Evolutionary conservation across 2,888 invertebrate genomes (phyloP).

Genomic region (Stenurella melanura): DNA sequence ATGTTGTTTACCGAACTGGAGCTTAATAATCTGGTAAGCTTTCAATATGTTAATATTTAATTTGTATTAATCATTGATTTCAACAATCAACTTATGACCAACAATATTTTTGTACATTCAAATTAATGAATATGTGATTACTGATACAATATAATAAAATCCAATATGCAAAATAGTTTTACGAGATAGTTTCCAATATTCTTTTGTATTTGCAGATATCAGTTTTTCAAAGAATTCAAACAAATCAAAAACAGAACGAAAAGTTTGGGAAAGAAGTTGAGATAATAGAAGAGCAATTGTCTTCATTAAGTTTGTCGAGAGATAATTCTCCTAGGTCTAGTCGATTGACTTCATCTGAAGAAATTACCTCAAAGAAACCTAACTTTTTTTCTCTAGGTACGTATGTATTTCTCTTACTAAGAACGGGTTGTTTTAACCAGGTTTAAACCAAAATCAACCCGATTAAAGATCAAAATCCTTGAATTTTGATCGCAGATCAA

Average conservation of each 20-base stretch:
- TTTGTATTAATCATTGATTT: no score
- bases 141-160: no score
- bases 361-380: constrained; percentile 58
- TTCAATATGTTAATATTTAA: not conserved
- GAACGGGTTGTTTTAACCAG: no score
- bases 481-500: no score
- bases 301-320: constrained; percentile 59
- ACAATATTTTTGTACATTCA: no score
- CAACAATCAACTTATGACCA: no score
- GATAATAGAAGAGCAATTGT: constrained; percentile 63
- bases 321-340: constrained; percentile 63
- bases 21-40: constrained; percentile 77
- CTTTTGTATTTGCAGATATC: constrained; percentile 64
- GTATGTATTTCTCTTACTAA: constrained; percentile 33
- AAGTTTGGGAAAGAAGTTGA: constrained; percentile 57
- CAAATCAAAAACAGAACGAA: constrained; percentile 57
- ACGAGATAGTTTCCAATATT: constrained; percentile 34
- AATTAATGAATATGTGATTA: no score
- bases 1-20: constrained; percentile 82
- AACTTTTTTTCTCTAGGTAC: constrained; percentile 64
- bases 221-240: constrained; percentile 74
- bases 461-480: no score
- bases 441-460: no score
- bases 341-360: constrained; percentile 53
- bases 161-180: not conserved